Evolutionary conservation across 2,888 invertebrate genomes (phyloP), one percentile per base, ranked within the genome.

Genomic region (Callyntrura guangdongensis): DNA sequence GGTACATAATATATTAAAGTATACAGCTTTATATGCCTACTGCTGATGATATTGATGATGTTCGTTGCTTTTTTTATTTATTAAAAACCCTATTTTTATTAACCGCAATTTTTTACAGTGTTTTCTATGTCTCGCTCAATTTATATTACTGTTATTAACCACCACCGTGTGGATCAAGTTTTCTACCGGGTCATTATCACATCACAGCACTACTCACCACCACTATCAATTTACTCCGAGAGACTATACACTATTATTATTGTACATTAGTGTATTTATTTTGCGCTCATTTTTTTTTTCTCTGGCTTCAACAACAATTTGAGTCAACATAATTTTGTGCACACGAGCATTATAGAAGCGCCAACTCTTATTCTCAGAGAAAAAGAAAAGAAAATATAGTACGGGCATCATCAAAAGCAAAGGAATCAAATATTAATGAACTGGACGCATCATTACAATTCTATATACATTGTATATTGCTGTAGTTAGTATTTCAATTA

Each of bases 131-230:
- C 74, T 74, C 49, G 49, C 47, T 22, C 74, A 49, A 74, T 47
- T 49, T 22, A 56, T 69, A 87, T 47, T 82, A 82, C 74, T 82
- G 88, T 88, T 88, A 88, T 72, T 88, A 88, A 61, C 22, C n/a
- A 69, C 82, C 20, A 61, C 25, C n/a, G 17, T 67, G 45, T 27
- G 56, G 67, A 81, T 81, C 87, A 81, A 69, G 79, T 72, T 87
- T 81, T 64, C 49, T 81, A 81, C 82, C 81, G 59, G 72, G 82
- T 88, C 82, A 88, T 88, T 88, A 88, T 88, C 82, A 82, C 79
- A 87, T 87, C 81, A 87, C 22, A 81, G 67, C 72, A n/a, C 49
- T 53, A 74, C 79, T 79, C 64, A 86, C 86, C 67, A 83, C 81
- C 11, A 84, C 85, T 20, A 53, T 20, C 36, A 85, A 36, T 17